Evolutionary conservation across 2,113 vertebrate genomes (phyloP), one percentile per base, ranked within the genome.

Genomic region (Coryphaenoides rupestris): DNA sequence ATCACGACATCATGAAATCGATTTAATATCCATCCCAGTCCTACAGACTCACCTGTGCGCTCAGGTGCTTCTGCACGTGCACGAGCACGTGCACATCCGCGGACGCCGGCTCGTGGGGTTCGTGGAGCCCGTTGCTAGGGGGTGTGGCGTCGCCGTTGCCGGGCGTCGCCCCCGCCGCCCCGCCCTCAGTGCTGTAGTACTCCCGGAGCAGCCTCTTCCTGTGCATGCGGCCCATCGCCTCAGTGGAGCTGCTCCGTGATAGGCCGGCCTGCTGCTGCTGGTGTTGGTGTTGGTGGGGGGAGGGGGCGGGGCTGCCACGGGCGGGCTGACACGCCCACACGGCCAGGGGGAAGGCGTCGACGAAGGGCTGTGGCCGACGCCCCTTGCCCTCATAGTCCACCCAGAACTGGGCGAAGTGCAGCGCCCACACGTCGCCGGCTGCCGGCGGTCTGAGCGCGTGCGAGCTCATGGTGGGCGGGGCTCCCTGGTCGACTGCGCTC

Each of bases 341-440:
- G 0, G 95, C 94, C 58, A 99, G 91, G 0, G 97, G 97, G 66
- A 99, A 98, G 7, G 97, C 93, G 75, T 99, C 97, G 55, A 99
- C 90, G 60, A 96, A 99, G 28, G 88, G 93, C 78, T 98, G 1
- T 0, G 96, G 96, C 4, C 96, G 83, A 9, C 95, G 95, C 13
- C 90, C 93, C 0, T 79, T 90, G 60, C 94, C 95, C 83, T 99
- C 97, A 0, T 93, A 99, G 88, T 99, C 97, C 71, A 98, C 88
- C 97, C 97, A 99, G 87, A 99, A 99, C 68, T 99, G 97, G 33
- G 95, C 91, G 78, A 95, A 98, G 79, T 96, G 92, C 60, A 99
- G 60, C 0, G 94, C 92, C 97, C 97, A 99, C 66, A 99, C 89
- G 86, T 99, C 96, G 0, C 88, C 87, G 66, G 93, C 94, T 28